Percentiles rank a stretch among this genome's conserved stretches.
phyloP scores from a whole-genome alignment of 2,113 vertebrate genomes.

The Nymphicus hollandicus region DNA sequence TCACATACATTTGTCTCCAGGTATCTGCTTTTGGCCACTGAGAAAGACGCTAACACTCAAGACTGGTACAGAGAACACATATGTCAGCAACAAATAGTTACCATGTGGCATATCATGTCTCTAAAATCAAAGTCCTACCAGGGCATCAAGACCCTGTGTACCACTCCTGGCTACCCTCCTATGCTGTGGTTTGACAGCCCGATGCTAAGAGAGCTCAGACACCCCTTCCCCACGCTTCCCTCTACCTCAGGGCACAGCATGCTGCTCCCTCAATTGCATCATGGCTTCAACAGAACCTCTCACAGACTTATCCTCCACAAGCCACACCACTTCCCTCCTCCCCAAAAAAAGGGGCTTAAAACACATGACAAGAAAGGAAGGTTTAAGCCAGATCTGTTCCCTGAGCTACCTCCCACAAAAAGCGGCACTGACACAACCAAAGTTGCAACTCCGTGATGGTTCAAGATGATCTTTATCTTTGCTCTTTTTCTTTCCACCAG shows the following conservation, averaged over 20 bases:
- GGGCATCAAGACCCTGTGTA: rapidly evolving
- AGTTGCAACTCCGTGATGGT: not conserved
- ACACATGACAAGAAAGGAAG: not conserved
- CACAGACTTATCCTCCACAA: not conserved
- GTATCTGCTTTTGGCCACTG: not conserved
- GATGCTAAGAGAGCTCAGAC: not conserved
- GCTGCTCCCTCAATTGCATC: not conserved
- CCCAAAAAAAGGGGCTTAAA: not conserved
- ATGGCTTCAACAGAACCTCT: not conserved
- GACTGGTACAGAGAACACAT: not conserved
- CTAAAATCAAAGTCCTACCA: not conserved
- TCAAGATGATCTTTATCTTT: not conserved
- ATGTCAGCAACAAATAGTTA: not conserved
- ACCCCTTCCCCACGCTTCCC: not conserved
- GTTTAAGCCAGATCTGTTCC: not conserved
- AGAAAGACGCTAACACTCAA: not conserved
- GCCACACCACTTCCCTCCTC: too few species aligned
- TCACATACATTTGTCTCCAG: not conserved
- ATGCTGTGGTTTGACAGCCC: not conserved
- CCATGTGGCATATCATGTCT: rapidly evolving
- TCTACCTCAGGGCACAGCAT: rapidly evolving
- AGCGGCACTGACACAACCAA: not conserved
- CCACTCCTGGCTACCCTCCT: not conserved
- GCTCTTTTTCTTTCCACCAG: not conserved
- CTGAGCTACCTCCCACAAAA: not conserved